These are phyloP conservation scores for Musca vetustissima DNA, from an alignment of 1,140 invertebrate species.

Conservation along the genomic window DNA sequence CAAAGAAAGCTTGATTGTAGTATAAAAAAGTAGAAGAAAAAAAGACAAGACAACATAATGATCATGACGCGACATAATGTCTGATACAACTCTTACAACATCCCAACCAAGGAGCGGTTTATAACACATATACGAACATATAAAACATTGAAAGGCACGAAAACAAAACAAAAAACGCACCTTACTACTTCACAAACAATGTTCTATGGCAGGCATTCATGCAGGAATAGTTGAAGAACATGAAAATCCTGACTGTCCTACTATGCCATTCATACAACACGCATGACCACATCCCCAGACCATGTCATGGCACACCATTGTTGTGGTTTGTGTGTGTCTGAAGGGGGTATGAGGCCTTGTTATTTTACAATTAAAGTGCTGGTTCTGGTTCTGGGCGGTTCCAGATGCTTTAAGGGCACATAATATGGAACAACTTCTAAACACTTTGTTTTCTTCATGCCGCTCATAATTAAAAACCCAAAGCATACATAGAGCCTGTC, in stretches of 20 bases:
- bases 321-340: neutral
- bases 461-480: too few relatives aligned
- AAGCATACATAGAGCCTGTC: too few relatives aligned
- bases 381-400: too few relatives aligned
- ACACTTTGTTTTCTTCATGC: too few relatives aligned
- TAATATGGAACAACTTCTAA: too few relatives aligned
- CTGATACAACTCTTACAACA: conserved; percentile 18
- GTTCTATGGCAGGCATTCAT: too few relatives aligned
- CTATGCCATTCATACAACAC: neutral
- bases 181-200: neutral
- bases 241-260: conserved; percentile 3
- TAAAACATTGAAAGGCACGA: neutral
- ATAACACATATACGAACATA: too few relatives aligned
- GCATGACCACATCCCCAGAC: neutral
- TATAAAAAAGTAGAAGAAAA: too few relatives aligned
- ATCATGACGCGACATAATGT: conserved; percentile 28
- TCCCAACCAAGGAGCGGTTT: neutral
- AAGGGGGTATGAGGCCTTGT: neutral
- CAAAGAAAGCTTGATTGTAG: too few relatives aligned
- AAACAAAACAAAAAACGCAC: conserved; percentile 17
- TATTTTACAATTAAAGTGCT: conserved; percentile 15
- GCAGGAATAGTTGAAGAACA: neutral
- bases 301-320: neutral
- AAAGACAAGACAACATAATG: conserved; percentile 12
- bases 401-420: too few relatives aligned